Base-by-base conservation (phyloP, 92 coral and sea anemone species). In the Nematostella vectensis region DNA sequence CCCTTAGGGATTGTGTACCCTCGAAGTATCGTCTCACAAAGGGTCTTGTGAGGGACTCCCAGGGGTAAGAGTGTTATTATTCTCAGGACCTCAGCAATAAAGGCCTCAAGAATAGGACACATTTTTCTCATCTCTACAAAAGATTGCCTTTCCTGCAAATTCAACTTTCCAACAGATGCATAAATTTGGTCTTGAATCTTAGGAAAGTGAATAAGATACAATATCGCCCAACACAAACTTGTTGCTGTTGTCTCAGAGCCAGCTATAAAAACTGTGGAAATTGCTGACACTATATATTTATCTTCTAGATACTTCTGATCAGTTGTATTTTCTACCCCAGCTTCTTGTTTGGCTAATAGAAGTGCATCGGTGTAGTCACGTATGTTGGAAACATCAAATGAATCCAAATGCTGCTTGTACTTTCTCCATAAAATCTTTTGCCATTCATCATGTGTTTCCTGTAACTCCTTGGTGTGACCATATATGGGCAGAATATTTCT, bases 161-260 rank as follows among this genome's bases (percentile, higher is more conserved):
- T 59, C 18, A 22, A 45, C 15, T 36, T 36, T 45, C 9, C 51
- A n/a, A 78, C 50, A 54, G 70, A 69, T 63, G 68, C 63, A 44
- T 65, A 74, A 20, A 84, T 26, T 58, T 28, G 72, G 64, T 64
- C 61, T 48, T 84, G 94, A 42, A 76, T 53, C 11, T 50, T 66
- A 37, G 87, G 94, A 53, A 72, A 59, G 29, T 70, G 79, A 50
- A 81, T 70, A 15, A 84, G 51, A 56, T 68, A 66, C 70, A 84
- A 17, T 1, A 84, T 29, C 2, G 94, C 79, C 94, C 94, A 84
- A 36, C 70, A 58, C 44, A 84, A 36, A 38, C 85, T 62, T 26
- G 73, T 74, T 0, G 80, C 82, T 1, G 85, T 76, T 12, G 94
- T 79, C 49, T 84, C 94, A 16, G 72, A 59, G 2, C 87, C 94